phyloP scores from a whole-genome alignment of 2,113 vertebrate species.

The Cairina moschata region DNA sequence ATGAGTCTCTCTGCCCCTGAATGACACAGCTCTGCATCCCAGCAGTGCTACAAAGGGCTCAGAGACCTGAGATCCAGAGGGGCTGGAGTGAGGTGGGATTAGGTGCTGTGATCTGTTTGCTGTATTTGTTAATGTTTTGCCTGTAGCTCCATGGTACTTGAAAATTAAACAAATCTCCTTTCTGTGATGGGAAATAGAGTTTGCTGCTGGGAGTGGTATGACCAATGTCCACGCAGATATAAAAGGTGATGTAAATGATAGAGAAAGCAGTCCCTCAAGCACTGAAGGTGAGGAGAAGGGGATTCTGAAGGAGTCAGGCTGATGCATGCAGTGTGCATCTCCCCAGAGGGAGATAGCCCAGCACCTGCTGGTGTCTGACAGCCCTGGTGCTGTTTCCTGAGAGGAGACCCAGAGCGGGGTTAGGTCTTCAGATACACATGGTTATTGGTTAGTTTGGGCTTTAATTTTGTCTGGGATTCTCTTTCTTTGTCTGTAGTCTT shows the following conservation, averaged over 20 bases:
- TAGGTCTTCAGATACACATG: background rate
- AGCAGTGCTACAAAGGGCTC: background rate
- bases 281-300: background rate
- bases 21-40: rapidly evolving
- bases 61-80: background rate
- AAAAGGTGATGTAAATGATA: background rate
- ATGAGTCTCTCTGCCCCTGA: background rate
- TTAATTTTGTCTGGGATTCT: background rate
- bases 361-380: background rate
- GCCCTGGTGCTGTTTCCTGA: background rate
- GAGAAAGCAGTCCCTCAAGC: background rate
- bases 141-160: background rate
- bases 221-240: background rate
- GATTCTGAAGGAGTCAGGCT: background rate
- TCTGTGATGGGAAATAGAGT: background rate
- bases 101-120: background rate
- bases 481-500: background rate
- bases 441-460: background rate
- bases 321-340: background rate
- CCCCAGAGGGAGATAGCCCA: background rate
- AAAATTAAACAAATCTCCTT: background rate
- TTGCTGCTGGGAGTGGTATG: background rate
- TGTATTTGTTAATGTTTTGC: background rate
- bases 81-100: background rate
- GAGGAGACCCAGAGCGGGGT: background rate